Conservation (phyloP, 1,140 invertebrate genomes). For the Brachionus calyciflorus region DNA sequence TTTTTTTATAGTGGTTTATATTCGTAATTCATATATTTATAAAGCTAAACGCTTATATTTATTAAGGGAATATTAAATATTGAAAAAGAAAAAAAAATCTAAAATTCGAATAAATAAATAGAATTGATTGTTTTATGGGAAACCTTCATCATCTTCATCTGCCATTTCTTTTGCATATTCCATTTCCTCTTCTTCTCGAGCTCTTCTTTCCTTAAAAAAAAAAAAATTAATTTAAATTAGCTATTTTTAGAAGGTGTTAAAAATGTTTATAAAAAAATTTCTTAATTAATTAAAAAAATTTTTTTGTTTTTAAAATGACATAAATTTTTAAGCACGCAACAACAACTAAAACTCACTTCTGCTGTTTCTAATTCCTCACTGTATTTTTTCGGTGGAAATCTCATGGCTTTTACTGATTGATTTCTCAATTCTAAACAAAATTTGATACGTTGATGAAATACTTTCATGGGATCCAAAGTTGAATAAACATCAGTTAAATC, state of each 20-base stretch:
- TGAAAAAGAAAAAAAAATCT: slow-evolving; percentile 3
- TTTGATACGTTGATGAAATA: slow-evolving; percentile 94
- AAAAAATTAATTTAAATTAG: slow-evolving; percentile 34
- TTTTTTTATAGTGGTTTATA: too few species aligned
- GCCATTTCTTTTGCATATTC: slow-evolving; percentile 98
- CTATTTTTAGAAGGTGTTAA: too few species aligned
- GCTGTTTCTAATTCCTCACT: slow-evolving; percentile 96
- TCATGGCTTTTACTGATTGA: slow-evolving; percentile 88
- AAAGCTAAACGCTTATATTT: too few species aligned
- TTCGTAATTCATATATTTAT: too few species aligned
- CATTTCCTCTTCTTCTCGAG: slow-evolving; percentile 92
- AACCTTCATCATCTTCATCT: slow-evolving; percentile 81
- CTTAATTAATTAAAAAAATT: too few species aligned
- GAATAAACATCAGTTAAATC: slow-evolving; percentile 95
- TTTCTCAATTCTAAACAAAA: slow-evolving; percentile 97
- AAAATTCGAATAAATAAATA: slow-evolving; percentile 21
- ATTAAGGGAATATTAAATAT: too few species aligned
- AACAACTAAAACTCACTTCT: slow-evolving; percentile 65
- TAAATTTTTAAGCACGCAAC: background rate
- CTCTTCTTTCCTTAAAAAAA: slow-evolving; percentile 72
- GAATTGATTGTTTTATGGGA: slow-evolving; percentile 33
- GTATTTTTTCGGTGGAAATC: slow-evolving; percentile 97
- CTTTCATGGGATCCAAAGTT: slow-evolving; percentile 88
- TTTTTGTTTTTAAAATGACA: too few species aligned
- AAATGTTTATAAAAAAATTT: too few species aligned